Evolutionary conservation across 2,113 vertebrate genomes (phyloP).

Genomic region (Grallaria varia): DNA sequence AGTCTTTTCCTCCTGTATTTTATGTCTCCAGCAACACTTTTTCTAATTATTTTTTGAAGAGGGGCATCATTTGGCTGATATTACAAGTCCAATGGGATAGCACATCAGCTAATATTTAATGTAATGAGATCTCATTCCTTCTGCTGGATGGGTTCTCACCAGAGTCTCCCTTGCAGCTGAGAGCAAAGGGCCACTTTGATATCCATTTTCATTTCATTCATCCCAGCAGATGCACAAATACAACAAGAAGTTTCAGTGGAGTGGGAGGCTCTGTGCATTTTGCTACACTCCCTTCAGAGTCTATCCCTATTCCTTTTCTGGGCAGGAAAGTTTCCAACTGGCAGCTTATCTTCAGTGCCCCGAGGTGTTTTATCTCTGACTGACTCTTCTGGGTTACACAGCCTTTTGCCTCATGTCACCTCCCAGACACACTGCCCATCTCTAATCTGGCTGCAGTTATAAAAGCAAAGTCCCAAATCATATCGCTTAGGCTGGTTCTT

Average conservation of each 20-base stretch:
- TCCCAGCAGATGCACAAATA: not conserved
- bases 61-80: not conserved
- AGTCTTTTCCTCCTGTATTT: not conserved
- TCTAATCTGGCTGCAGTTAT: not conserved
- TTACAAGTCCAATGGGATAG: not conserved
- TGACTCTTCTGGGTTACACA: not conserved
- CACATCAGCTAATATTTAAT: conserved; percentile 16
- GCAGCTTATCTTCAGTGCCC: not conserved
- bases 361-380: not conserved
- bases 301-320: not conserved
- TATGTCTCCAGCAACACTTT: not conserved
- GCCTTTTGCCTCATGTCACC: not conserved
- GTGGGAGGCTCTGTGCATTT: not conserved
- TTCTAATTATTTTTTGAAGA: conserved; percentile 12
- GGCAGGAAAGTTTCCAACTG: not conserved
- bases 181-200: conserved; percentile 9
- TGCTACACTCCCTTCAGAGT: not conserved
- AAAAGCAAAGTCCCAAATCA: not conserved
- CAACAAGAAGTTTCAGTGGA: not conserved
- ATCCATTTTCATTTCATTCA: conserved; percentile 16
- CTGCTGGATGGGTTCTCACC: not conserved
- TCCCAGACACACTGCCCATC: not conserved
- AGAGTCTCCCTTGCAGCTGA: not conserved
- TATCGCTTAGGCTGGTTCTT: not conserved
- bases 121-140: conserved; percentile 30